Evolutionary conservation across 2,797 vertebrate genomes (phyloP).

Genomic region (Otus scops): DNA sequence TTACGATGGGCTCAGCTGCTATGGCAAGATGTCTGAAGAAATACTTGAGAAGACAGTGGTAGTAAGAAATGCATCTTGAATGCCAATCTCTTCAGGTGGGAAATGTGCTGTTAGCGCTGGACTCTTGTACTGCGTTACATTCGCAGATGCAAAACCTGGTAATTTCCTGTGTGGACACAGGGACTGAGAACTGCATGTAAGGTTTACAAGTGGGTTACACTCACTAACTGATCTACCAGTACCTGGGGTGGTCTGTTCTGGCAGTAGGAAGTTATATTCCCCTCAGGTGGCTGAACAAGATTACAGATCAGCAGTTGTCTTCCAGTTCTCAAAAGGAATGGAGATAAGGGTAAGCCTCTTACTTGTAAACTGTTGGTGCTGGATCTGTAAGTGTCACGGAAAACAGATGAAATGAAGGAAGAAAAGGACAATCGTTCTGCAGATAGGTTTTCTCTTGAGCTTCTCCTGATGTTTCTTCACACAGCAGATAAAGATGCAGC

Average conservation of each 20-base stretch:
- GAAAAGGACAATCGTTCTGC: background rate
- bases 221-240: background rate
- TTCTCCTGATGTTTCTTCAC: background rate
- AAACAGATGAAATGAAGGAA: background rate
- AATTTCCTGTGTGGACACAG: background rate
- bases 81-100: background rate
- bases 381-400: background rate
- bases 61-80: background rate
- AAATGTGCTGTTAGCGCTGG: background rate
- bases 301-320: background rate
- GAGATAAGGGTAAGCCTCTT: background rate
- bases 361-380: background rate
- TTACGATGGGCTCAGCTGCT: background rate
- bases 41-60: background rate
- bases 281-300: background rate
- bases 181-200: background rate
- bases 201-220: background rate
- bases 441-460: background rate
- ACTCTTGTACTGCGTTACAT: background rate
- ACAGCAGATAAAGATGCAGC: background rate
- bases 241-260: background rate
- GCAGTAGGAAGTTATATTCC: background rate
- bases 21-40: background rate
- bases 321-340: background rate
- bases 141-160: background rate